Conservation (phyloP, 2,113 vertebrate genomes). For the Psammodynastes pulverulentus region DNA sequence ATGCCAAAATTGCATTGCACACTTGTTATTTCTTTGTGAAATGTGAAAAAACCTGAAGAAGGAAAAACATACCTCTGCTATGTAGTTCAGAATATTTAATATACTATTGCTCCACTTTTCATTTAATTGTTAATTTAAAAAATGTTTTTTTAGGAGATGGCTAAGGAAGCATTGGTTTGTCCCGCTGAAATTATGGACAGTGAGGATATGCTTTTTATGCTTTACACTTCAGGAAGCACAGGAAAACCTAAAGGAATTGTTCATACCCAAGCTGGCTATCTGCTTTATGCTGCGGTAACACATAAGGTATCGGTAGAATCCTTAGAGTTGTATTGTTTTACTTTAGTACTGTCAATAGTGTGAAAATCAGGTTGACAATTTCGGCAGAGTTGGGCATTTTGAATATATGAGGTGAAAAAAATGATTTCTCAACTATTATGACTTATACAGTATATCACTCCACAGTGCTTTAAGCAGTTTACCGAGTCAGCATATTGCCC, state of each 20-base stretch:
- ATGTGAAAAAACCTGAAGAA: background rate
- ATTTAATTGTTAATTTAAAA: background rate
- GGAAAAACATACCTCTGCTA: background rate
- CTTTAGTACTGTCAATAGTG: background rate
- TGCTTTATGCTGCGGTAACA: slow-evolving; percentile 82
- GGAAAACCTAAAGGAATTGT: slow-evolving; percentile 87
- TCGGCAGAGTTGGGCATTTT: background rate
- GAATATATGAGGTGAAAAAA: background rate
- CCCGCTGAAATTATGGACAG: slow-evolving; percentile 82
- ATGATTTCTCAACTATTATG: background rate
- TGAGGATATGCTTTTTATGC: slow-evolving; percentile 85
- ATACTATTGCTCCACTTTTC: background rate
- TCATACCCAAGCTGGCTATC: slow-evolving; percentile 89
- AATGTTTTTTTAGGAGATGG: slow-evolving; percentile 76
- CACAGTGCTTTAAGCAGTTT: too few relatives aligned
- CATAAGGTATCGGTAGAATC: slow-evolving; percentile 80
- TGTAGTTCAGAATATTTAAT: background rate
- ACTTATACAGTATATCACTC: too few relatives aligned
- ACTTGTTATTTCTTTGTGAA: background rate
- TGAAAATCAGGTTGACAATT: background rate
- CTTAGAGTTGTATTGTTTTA: background rate
- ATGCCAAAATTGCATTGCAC: background rate
- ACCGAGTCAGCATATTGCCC: too few relatives aligned
- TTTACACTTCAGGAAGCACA: slow-evolving; percentile 90
- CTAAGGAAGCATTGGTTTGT: slow-evolving; percentile 71